Base-by-base conservation (phyloP, 2,888 invertebrate genomes). In the Cephalotes varians region DNA sequence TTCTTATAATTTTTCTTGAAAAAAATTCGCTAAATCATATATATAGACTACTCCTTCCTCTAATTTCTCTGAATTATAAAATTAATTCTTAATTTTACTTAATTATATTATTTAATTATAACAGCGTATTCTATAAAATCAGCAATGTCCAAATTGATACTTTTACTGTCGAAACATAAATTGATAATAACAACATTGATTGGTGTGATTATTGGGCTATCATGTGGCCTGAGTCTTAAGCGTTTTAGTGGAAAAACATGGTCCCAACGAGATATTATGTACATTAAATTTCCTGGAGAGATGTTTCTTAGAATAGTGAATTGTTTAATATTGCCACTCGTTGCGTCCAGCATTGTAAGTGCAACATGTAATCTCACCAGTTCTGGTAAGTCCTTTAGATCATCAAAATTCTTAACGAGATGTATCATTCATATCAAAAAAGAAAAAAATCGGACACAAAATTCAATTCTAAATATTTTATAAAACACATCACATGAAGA, bases 251-350 rank as follows among this genome's bases (percentile, higher is more conserved):
- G 58, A 18, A 91, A 95, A 90, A 95, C 96, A 92, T 98, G 98
- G 98, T 95, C 96, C 15, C 95, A 96, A 85, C 95, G 99, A 82
- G 97, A 98, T 87, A 96, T 98, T 89, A 98, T 98, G 97, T 99
- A 99, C 95, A 96, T 99, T 92, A 97, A 98, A 93, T 99, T 98
- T 95, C 98, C 98, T 3, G 99, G 99, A 51, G 98, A 99, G 93
- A 95, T 99, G 88, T 98, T 99, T 95, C 96, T 99, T 92, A 96
- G 98, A 95, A 98, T 98, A 97, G 96, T 99, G 67, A 99, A 99
- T 95, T 97, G 98, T 92, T 96, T 99, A 84, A 99, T 99, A 93
- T 96, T 99, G 56, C 99, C 99, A 1, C 96, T 99, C 91, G 96
- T 99, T 91, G 97, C 98, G 44, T 97, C 98, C 0, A 98, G 98